These are phyloP conservation scores for Trematocara stigmaticum DNA, from an alignment of 2,113 vertebrate genomes.

Conservation along the genomic window DNA sequence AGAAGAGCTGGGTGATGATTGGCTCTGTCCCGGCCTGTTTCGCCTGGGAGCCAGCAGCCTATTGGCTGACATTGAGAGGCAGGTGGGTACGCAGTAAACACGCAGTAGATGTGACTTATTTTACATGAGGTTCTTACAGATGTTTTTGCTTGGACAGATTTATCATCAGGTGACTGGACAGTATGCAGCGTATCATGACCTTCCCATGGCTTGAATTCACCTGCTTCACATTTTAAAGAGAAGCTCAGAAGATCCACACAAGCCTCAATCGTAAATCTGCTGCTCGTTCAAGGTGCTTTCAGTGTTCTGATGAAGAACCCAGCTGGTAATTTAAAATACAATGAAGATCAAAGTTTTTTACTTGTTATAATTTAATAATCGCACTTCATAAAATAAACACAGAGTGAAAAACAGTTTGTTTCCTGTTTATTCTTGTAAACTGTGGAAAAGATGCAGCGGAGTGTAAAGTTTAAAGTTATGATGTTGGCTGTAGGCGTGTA, in stretches of 20 bases:
- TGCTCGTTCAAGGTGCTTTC: neutral
- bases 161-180: constrained; percentile 89
- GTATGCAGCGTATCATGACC: constrained; percentile 83
- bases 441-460: neutral
- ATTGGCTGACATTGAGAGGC: constrained; percentile 88
- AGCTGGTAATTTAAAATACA: rapidly evolving
- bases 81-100: constrained; percentile 69
- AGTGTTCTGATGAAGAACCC: neutral
- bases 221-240: neutral
- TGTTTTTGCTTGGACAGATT: constrained; percentile 74
- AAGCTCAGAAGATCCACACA: neutral
- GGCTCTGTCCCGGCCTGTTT: constrained; percentile 86
- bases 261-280: neutral
- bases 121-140: neutral
- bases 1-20: constrained; percentile 87
- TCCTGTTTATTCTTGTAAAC: neutral
- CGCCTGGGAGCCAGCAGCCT: constrained; percentile 93
- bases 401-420: neutral
- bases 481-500: neutral
- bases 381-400: neutral
- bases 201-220: constrained; percentile 81
- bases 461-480: neutral
- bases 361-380: neutral
- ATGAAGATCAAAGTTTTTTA: neutral
- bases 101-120: neutral